A percentile compares a stretch with the other conserved stretches of the same genome.
Evolutionary conservation across 1,140 invertebrate genomes (phyloP).

Genomic region (Monochamus saltuarius): DNA sequence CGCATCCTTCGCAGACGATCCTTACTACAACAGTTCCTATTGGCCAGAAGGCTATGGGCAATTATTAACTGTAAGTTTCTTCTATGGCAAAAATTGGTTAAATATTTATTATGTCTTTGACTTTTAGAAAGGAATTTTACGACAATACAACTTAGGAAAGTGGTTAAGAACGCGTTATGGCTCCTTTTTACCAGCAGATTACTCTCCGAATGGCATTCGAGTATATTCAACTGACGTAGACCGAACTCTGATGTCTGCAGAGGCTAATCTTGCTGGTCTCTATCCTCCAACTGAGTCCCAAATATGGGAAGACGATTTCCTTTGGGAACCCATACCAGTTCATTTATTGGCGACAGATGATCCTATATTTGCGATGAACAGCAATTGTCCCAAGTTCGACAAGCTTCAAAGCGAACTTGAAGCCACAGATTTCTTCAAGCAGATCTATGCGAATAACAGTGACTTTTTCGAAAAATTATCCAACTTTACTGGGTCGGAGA

Average conservation of each 20-base stretch:
- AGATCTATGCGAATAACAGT: background rate
- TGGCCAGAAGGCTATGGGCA: no score
- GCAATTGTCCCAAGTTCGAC: conserved; percentile 60
- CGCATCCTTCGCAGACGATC: no score
- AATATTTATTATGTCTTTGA: background rate
- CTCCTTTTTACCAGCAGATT: conserved; percentile 55
- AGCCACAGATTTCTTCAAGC: background rate
- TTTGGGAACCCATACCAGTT: conserved; percentile 88
- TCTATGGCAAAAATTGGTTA: no score
- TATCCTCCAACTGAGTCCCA: conserved; percentile 57
- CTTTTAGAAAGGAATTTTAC: conserved; percentile 68
- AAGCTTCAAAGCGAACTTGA: background rate
- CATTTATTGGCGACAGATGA: conserved; percentile 68
- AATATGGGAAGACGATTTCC: conserved; percentile 66
- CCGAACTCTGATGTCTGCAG: conserved; percentile 84
- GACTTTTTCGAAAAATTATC: background rate
- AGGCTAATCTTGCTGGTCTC: conserved; percentile 77
- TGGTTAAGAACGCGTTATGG: conserved; percentile 71
- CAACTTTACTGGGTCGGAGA: conserved; percentile 1
- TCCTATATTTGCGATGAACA: conserved; percentile 59
- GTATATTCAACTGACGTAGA: conserved; percentile 77
- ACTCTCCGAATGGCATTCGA: conserved; percentile 48
- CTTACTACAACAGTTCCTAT: no score
- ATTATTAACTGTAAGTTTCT: no score
- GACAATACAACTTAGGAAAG: conserved; percentile 74